Conservation (phyloP, 2,888 invertebrate species). For the Melieria omissa region DNA sequence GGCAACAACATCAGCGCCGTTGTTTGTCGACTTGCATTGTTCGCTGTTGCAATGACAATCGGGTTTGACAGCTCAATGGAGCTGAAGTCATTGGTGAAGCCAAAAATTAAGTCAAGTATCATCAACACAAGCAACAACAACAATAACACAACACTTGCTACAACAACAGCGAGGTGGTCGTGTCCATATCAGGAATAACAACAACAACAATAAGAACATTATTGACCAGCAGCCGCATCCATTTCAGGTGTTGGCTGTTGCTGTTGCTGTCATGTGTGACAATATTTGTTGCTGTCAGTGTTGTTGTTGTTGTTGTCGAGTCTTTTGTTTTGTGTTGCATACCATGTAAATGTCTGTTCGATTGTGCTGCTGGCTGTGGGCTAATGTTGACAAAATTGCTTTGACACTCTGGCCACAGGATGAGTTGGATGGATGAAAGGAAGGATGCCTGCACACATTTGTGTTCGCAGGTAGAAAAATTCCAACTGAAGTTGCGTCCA, state of each 20-base stretch:
- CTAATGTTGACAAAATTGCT: conserved; percentile 36
- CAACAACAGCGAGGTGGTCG: not conserved
- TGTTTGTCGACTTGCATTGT: not conserved
- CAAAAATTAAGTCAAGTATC: conserved; percentile 38
- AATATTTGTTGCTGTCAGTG: not conserved
- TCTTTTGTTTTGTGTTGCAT: conserved; percentile 20
- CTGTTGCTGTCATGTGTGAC: not conserved
- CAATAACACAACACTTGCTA: conserved; percentile 7
- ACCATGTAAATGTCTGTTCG: conserved; percentile 15
- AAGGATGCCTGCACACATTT: too few species aligned
- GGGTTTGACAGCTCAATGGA: conserved; percentile 49
- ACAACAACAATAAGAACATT: not conserved
- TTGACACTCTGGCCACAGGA: conserved; percentile 26
- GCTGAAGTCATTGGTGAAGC: conserved; percentile 43
- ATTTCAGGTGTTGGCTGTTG: not conserved
- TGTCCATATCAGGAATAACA: not conserved
- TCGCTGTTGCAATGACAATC: conserved; percentile 36
- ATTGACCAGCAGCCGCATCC: not conserved
- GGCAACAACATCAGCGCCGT: not conserved
- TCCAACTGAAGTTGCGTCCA: too few species aligned
- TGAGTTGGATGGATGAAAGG: too few species aligned
- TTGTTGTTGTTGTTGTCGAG: conserved; percentile 5
- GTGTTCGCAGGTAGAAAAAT: too few species aligned
- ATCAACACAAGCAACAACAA: conserved; percentile 23
- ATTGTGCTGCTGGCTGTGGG: conserved; percentile 4